These are phyloP conservation scores for Tragulus kanchil DNA, from an alignment of 2,113 vertebrate species.

Conservation along the genomic window DNA sequence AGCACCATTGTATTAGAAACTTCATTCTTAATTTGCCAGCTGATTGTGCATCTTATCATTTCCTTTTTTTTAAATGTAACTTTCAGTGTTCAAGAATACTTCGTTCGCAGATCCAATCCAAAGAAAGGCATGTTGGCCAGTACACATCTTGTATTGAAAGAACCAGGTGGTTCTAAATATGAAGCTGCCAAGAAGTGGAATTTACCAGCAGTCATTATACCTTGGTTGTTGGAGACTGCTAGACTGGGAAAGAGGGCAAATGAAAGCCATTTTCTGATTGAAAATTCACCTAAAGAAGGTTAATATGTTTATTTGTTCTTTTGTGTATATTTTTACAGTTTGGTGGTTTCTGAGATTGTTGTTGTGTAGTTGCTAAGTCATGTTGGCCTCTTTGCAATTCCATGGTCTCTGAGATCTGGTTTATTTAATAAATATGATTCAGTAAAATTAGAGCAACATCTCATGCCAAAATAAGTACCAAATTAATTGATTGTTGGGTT, in stretches of 20 bases:
- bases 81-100: conserved; percentile 96
- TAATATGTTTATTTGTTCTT: conserved; percentile 63
- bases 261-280: conserved; percentile 92
- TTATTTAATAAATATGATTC: neutral
- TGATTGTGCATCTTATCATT: conserved; percentile 37
- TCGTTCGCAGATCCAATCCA: conserved; percentile 94
- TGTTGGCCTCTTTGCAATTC: neutral
- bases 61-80: conserved; percentile 62
- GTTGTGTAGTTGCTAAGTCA: neutral
- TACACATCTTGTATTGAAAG: conserved; percentile 94
- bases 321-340: conserved; percentile 13
- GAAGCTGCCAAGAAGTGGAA: conserved; percentile 97
- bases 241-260: conserved; percentile 90
- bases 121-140: conserved; percentile 97
- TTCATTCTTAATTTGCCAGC: neutral
- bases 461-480: neutral
- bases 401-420: neutral
- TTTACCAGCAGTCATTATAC: conserved; percentile 93
- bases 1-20: neutral
- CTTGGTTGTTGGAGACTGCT: conserved; percentile 95
- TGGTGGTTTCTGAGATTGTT: neutral
- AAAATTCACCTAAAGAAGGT: conserved; percentile 91
- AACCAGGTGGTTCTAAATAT: conserved; percentile 95
- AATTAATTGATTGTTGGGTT: neutral
- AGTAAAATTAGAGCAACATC: neutral